Conservation (phyloP, 2,797 vertebrate genomes). For the Choloepus didactylus region DNA sequence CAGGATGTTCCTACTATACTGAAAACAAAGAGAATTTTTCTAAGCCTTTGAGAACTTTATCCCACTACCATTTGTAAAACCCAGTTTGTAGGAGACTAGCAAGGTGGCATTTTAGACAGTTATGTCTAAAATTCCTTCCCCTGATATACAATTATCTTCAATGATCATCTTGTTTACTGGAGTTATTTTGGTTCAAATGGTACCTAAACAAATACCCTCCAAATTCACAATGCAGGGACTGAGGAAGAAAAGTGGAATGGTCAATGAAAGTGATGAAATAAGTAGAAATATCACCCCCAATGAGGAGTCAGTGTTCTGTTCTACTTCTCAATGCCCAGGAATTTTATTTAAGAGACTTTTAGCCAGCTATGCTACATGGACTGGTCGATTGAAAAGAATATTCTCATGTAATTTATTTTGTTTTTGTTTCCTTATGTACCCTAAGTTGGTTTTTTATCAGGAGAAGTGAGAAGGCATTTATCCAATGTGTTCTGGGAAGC, state of each 20-base stretch:
- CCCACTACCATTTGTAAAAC: background rate
- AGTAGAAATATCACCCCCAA: background rate
- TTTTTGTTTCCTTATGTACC: background rate
- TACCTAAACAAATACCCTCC: background rate
- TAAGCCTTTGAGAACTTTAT: background rate
- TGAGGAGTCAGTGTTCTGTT: background rate
- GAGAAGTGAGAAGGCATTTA: background rate
- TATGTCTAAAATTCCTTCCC: background rate
- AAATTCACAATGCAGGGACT: background rate
- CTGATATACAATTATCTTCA: background rate
- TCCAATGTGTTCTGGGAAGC: background rate
- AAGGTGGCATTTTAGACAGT: background rate
- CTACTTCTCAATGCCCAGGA: background rate
- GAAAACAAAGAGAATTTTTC: background rate
- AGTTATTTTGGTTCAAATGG: background rate
- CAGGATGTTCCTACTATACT: background rate
- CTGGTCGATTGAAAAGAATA: background rate
- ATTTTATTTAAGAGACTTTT: background rate
- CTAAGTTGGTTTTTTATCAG: background rate
- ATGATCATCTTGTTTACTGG: background rate
- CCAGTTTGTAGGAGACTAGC: background rate
- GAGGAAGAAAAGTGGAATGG: background rate
- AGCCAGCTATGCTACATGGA: background rate
- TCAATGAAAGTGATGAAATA: background rate
- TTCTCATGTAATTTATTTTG: background rate